Base-by-base conservation (phyloP, 2,888 invertebrate genomes). In the Chaitophorus viminalis region DNA sequence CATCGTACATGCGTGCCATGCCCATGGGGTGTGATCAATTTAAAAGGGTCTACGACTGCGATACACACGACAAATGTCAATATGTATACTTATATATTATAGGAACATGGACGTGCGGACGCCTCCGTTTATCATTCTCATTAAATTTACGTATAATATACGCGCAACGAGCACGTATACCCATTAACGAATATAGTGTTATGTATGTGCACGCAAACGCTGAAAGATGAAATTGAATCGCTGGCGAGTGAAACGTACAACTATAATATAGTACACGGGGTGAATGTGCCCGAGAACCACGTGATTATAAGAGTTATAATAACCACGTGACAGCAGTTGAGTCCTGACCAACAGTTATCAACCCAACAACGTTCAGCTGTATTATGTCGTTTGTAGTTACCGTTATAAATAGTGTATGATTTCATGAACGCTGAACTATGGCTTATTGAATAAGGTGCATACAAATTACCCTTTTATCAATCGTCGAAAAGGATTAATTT, bases 1-100 rank as follows among this genome's bases (percentile, higher is more conserved):
- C 25, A 14, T 4, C 9, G 36, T 36, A 39, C 75, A 52, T 14
- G n/a, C n/a, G 11, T 33, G 29, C 18, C n/a, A 11, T 25, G 60
- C 21, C 25, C 39, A 78, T 33, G 60, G 75, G 75, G 65, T 46
- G 68, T 76, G 76, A 84, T 84, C 84, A 84, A 77, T 84, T 84
- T 84, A 76, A 86, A 77, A 78, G 33, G 74, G 54, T 52, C 1
- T 46, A 9, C 9, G 33, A n/a, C 25, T 21, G 46, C 21, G 60
- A 39, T 29, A 54, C 33, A 17, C 17, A 0, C 65, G 46, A 21
- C 1, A 29, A 84, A 84, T 76, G 60, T 76, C 82, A 82, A 84
- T 65, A 76, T 31, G 76, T n/a, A 39, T 11, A 39, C n/a, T n/a
- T n/a, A n/a, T n/a, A n/a, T n/a, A n/a, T n/a, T n/a, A n/a, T n/a